phyloP scores from a whole-genome alignment of 2,888 invertebrate genomes.

The Cephus runcator region DNA sequence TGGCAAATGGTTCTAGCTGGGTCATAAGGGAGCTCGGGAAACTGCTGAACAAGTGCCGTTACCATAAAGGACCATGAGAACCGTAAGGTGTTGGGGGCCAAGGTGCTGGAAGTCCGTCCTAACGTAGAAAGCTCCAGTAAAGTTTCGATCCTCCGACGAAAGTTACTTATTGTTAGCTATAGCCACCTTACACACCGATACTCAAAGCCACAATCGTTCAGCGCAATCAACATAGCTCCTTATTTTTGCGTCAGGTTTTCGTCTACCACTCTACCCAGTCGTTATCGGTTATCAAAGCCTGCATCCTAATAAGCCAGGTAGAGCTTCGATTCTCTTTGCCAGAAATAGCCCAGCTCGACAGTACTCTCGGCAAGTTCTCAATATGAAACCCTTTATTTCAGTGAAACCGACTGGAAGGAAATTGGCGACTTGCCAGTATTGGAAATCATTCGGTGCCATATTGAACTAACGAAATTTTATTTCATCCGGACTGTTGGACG shows the following conservation, averaged over 20 bases:
- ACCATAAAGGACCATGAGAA: conserved; percentile 36
- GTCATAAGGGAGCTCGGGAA: conserved; percentile 38
- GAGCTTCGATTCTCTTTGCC: neutral
- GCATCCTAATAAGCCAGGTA: neutral
- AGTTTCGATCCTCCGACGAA: neutral
- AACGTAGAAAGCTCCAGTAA: conserved; percentile 12
- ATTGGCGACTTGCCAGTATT: conserved; percentile 48
- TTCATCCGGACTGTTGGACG: conserved; percentile 23
- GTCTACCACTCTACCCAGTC: neutral
- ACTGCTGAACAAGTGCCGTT: conserved; percentile 51
- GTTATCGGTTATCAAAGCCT: neutral
- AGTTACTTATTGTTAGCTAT: neutral
- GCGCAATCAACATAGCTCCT: neutral
- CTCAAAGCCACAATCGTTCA: neutral
- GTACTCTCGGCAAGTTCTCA: conserved; percentile 47
- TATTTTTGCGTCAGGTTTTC: neutral
- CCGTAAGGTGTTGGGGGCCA: conserved; percentile 5
- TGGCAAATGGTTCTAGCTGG: conserved; percentile 33
- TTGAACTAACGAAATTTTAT: conserved; percentile 53
- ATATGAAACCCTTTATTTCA: conserved; percentile 55
- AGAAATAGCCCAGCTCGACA: conserved; percentile 3
- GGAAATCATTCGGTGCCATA: conserved; percentile 51
- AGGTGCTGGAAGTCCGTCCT: neutral
- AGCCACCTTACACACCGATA: neutral
- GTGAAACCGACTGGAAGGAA: conserved; percentile 48